Evolutionary conservation across 2,888 invertebrate genomes (phyloP), one percentile per base, ranked within the genome.

Genomic region (Colletes collaris): DNA sequence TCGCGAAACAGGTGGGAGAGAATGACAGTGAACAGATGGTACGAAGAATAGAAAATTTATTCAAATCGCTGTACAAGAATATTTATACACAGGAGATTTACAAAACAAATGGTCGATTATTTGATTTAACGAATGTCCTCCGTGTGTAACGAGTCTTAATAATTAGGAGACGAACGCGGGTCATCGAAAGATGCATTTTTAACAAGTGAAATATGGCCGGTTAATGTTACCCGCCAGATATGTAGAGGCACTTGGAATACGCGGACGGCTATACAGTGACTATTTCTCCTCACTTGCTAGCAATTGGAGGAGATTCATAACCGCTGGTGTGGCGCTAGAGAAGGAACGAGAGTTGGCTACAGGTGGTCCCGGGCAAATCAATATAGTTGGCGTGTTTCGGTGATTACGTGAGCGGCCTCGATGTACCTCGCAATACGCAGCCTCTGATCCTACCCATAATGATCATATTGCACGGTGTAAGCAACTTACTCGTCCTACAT

Each of bases 301-400:
- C 82, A 79, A 81, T 86, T 78, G 76, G 79, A 64, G 65, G 79
- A 69, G 80, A 86, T 86, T 86, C 86, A 82, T 81, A 79, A 84
- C 82, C 77, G 46, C 67, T 27, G 11, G 58, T 52, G 69, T 58
- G 64, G 70, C 37, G 62, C 56, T 56, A 56, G 65, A 67, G 56
- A 58, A n/a, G 27, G 64, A 60, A 65, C 64, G 62, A 66, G 74
- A 71, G 77, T 83, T 80, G 84, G 80, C 87, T 87, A 87, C 87
- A 87, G 87, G 87, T 87, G 87, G 87, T 87, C 87, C 88, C 83
- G 86, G 86, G 88, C 85, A 86, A 83, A 87, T 87, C 88, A 86
- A 87, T 87, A 88, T 82, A 62, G 81, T 81, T 82, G 67, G 82
- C 62, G 78, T 86, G 83, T 81, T 68, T 83, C 71, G 52, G 65